Base-by-base conservation (phyloP, 2,113 vertebrate species). In the Nettapus auritus region DNA sequence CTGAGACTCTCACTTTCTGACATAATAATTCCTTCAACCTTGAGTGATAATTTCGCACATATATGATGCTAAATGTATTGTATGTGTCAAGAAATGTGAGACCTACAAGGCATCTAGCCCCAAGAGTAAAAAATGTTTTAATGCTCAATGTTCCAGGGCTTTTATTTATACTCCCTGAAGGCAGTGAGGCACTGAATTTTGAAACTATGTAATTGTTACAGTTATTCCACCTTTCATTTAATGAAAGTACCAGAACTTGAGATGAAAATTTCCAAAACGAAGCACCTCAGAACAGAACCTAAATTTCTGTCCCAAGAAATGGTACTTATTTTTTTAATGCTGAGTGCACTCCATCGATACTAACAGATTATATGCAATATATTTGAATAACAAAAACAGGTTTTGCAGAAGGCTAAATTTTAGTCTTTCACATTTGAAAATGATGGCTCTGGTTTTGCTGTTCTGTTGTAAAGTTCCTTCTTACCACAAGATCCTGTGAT, bases 111-210 rank as follows among this genome's bases (percentile, higher is more conserved):
- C 20, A 6, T 26, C 46, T 91, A 53, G 9, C 5, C 36, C 25
- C 55, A 89, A 42, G 40, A 59, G 36, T 80, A 4, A 93, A 81
- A 84, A 52, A 74, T 21, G 70, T 83, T 42, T 46, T 63, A 67
- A 80, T 11, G 5, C 2, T 86, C 64, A 34, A 6, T 36, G 55
- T 77, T 70, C 42, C 52, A 68, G 40, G 29, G 64, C 55, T 89
- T 88, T 91, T 80, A 71, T n/a, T 92, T 93, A 63, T 70, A 56
- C 29, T 59, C 16, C 40, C 82, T 86, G 69, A 94, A 90, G 62
- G 74, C 36, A 73, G 74, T 1, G 3, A 90, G 29, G 8, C 44
- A 76, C 13, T 87, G 64, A 55, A 85, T 66, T 91, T 79, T 76
- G 26, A 62, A 89, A n/a, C 6, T 11, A 18, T 40, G 28, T 36